phyloP scores from a whole-genome alignment of 2,797 vertebrate species.

The Cuculus canorus region DNA sequence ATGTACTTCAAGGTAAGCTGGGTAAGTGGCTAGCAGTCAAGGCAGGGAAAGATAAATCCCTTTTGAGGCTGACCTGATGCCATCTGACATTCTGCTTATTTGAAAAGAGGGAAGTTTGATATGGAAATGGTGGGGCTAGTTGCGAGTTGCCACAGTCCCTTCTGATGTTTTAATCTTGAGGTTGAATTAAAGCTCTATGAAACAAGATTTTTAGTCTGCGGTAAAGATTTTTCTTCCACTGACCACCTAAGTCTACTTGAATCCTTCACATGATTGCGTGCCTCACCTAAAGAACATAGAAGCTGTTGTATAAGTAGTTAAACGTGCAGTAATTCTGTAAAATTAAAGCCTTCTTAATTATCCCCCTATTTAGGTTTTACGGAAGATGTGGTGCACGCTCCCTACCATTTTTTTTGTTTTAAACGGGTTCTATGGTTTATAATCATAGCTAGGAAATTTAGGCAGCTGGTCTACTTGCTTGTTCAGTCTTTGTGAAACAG shows the following conservation, averaged over 20 bases:
- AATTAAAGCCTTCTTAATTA: neutral
- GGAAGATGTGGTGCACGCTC: neutral
- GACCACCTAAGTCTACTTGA: neutral
- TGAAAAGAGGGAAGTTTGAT: neutral
- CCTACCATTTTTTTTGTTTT: neutral
- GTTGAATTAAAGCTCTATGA: neutral
- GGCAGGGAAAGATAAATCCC: slow-evolving; percentile 43
- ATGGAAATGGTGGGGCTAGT: neutral
- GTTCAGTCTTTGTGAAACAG: neutral
- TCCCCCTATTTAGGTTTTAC: neutral
- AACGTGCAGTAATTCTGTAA: neutral
- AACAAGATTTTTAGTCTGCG: neutral
- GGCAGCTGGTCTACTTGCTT: neutral
- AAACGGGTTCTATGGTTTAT: neutral
- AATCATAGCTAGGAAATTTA: neutral
- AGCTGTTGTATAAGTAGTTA: neutral
- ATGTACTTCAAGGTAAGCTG: slow-evolving; percentile 66
- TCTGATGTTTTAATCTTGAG: rapidly evolving
- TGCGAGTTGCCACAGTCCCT: neutral
- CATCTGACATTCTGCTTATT: slow-evolving; percentile 40
- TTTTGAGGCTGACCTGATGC: slow-evolving; percentile 59
- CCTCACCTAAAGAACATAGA: neutral
- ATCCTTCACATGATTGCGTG: neutral
- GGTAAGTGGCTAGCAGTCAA: slow-evolving; percentile 66
- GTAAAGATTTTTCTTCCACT: neutral